Evolutionary conservation across 2,113 vertebrate species (phyloP).

Genomic region (Zapus hudsonius): DNA sequence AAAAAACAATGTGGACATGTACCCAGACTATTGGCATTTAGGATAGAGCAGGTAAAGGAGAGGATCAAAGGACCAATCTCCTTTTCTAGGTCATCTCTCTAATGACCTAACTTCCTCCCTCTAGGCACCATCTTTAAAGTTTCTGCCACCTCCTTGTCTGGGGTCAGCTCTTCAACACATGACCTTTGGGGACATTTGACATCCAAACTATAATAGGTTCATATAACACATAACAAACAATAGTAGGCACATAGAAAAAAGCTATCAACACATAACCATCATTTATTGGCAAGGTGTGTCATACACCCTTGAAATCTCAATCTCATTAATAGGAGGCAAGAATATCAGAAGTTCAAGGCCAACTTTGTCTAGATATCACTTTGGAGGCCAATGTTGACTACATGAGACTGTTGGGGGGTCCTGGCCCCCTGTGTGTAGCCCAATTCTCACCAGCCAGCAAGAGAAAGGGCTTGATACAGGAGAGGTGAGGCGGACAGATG

Average conservation of each 20-base stretch:
- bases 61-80: not conserved
- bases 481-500: too few species aligned
- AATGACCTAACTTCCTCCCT: not conserved
- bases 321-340: not conserved
- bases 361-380: not conserved
- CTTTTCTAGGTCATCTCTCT: not conserved
- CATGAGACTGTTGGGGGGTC: too few species aligned
- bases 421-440: too few species aligned
- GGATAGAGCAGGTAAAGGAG: not conserved
- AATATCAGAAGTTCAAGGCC: not conserved
- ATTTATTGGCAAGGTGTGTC: too few species aligned
- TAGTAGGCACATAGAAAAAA: not conserved
- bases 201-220: not conserved
- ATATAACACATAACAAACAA: not conserved
- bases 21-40: constrained; percentile 7
- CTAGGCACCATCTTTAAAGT: not conserved
- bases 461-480: too few species aligned
- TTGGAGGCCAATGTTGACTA: not conserved
- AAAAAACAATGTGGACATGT: not conserved
- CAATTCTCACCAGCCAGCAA: too few species aligned
- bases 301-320: not conserved
- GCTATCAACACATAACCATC: not conserved
- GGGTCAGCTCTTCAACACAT: not conserved
- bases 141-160: not conserved
- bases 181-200: too few species aligned